Percentiles rank a stretch among this genome's conserved stretches.
These are phyloP conservation scores for Triplophysa bombifrons DNA, from an alignment of 2,797 vertebrate species.

Conservation along the genomic window DNA sequence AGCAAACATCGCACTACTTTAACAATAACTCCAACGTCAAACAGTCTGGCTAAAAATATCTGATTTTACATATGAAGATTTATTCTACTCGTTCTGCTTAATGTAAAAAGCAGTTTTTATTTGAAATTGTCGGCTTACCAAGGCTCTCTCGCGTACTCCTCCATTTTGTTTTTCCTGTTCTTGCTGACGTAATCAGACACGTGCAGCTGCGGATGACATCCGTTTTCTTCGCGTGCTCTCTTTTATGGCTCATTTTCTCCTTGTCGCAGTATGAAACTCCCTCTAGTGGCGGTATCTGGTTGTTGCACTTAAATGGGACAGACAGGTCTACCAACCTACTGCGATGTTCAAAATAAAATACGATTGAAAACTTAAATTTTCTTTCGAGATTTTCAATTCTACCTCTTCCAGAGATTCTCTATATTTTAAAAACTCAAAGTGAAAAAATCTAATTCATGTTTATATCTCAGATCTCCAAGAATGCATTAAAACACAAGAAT, in stretches of 20 bases:
- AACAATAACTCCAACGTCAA: not conserved
- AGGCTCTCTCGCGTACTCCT: slow-evolving; percentile 94
- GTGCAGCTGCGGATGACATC: not conserved
- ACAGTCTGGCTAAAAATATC: not conserved
- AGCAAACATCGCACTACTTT: not conserved
- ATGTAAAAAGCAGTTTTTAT: not conserved
- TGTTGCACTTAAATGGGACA: not conserved
- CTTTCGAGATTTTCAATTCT: not conserved
- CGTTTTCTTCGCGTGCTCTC: not conserved
- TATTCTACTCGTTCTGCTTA: not conserved
- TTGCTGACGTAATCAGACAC: slow-evolving; percentile 59
- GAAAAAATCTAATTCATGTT: not conserved
- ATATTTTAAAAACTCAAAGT: not conserved
- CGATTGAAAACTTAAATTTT: too few relatives aligned
- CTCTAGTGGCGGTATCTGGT: slow-evolving; percentile 8
- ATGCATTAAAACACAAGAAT: not conserved
- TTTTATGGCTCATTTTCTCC: not conserved
- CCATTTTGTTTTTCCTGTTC: slow-evolving; percentile 85
- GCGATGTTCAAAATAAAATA: too few relatives aligned
- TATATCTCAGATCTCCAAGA: not conserved
- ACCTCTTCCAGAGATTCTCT: not conserved
- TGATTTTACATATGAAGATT: not conserved
- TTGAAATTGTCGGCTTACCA: slow-evolving; percentile 79
- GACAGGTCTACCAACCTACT: not conserved
- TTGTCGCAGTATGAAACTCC: not conserved